These are phyloP conservation scores for Habrosyne pyritoides DNA, from an alignment of 2,888 invertebrate genomes.

Conservation along the genomic window DNA sequence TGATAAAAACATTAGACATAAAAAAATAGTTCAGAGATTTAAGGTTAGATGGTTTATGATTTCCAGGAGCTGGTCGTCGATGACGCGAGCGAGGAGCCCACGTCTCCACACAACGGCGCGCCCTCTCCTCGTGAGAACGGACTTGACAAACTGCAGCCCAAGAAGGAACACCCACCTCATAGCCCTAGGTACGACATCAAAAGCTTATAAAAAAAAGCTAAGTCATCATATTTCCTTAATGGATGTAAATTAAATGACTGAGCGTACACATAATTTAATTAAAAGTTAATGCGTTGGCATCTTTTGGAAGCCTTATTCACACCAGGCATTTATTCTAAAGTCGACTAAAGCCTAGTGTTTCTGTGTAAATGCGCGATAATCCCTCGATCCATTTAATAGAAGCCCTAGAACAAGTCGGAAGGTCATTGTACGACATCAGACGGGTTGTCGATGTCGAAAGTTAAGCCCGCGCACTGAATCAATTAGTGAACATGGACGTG, in stretches of 20 bases:
- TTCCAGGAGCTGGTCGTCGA: conserved; percentile 97
- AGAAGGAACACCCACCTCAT: conserved; percentile 90
- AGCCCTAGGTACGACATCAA: conserved; percentile 80
- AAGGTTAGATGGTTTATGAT: no score
- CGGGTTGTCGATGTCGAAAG: conserved; percentile 56
- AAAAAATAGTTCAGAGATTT: no score
- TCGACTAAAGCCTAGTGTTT: conserved; percentile 42
- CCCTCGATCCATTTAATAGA: conserved; percentile 74
- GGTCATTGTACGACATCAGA: conserved; percentile 62
- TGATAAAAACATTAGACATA: no score
- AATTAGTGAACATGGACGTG: conserved; percentile 61
- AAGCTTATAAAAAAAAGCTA: background rate
- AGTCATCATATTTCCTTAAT: no score
- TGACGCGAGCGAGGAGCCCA: conserved; percentile 95
- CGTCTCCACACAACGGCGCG: conserved; percentile 93
- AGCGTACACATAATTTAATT: conserved; percentile 6
- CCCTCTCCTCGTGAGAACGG: conserved; percentile 95
- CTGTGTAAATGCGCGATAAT: conserved; percentile 60
- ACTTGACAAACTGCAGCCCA: conserved; percentile 89
- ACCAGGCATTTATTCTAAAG: conserved; percentile 30
- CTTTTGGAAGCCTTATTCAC: conserved; percentile 47
- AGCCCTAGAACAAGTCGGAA: conserved; percentile 67
- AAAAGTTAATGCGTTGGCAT: conserved; percentile 18
- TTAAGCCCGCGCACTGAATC: conserved; percentile 67
- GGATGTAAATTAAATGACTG: no score